Evolutionary conservation across 1,140 invertebrate species (phyloP).

Genomic region (Armadillidium nasatum): DNA sequence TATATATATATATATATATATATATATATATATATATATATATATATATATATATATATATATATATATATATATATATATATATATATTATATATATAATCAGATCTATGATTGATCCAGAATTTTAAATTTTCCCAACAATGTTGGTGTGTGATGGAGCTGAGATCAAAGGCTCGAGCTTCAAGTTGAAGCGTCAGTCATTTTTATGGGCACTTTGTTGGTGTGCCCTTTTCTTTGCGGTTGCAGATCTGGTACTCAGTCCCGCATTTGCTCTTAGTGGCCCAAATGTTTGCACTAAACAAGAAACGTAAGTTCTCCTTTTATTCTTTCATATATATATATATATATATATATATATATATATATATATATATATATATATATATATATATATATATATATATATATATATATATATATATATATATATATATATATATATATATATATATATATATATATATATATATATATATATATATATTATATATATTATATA

Average conservation of each 20-base stretch:
- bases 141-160: background rate
- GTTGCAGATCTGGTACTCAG: background rate
- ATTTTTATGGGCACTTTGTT: background rate
- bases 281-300: constrained; percentile 57
- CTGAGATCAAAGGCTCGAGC: background rate
- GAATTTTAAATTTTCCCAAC: background rate
- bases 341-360: constrained; percentile 10
- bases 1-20: too few relatives aligned
- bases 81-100: too few relatives aligned
- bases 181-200: background rate
- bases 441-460: background rate
- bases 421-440: constrained; percentile 9
- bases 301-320: constrained; percentile 55
- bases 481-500: background rate
- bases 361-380: constrained; percentile 11
- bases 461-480: background rate
- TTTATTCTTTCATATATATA: background rate
- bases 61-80: too few relatives aligned
- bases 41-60: too few relatives aligned
- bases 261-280: constrained; percentile 47
- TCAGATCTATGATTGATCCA: background rate
- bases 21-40: too few relatives aligned
- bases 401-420: background rate
- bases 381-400: constrained; percentile 1
- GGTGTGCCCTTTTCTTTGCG: background rate